A percentile compares a stretch with the other conserved stretches of the same genome.
Evolutionary conservation across 2,888 invertebrate species (phyloP).

Genomic region (Gordius sp.): DNA sequence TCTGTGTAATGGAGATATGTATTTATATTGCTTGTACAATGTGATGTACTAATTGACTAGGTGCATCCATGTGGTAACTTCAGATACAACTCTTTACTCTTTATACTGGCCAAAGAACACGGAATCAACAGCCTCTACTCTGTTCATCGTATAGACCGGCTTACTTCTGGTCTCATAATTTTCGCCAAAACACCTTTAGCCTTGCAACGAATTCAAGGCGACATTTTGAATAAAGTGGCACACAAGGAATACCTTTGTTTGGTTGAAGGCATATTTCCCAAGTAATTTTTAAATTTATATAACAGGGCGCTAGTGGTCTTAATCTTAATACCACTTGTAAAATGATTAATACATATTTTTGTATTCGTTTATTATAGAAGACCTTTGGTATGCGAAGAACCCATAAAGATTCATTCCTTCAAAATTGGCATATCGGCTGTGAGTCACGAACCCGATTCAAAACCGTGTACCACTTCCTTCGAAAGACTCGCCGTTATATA

Average conservation of each 20-base stretch:
- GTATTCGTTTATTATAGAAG: constrained; percentile 21
- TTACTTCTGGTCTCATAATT: constrained; percentile 71
- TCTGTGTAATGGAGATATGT: too few relatives aligned
- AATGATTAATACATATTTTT: neutral
- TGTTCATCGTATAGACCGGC: constrained; percentile 74
- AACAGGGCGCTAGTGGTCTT: too few relatives aligned
- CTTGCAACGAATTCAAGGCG: constrained; percentile 75
- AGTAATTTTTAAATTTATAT: too few relatives aligned
- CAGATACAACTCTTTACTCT: constrained; percentile 79
- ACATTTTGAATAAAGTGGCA: constrained; percentile 65
- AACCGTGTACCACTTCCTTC: constrained; percentile 68
- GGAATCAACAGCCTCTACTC: constrained; percentile 57
- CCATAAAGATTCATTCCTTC: constrained; percentile 30
- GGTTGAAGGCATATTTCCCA: constrained; percentile 58
- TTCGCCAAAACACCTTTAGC: constrained; percentile 75
- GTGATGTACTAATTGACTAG: too few relatives aligned
- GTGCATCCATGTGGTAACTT: constrained; percentile 94
- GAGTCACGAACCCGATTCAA: constrained; percentile 48
- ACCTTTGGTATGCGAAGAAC: constrained; percentile 23
- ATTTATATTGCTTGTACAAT: too few relatives aligned
- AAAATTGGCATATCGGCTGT: constrained; percentile 88
- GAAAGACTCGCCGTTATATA: constrained; percentile 38
- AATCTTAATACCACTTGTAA: too few relatives aligned
- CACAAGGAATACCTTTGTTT: constrained; percentile 79
- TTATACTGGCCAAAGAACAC: constrained; percentile 80